Evolutionary conservation across 1,140 invertebrate species (phyloP), one percentile per base, ranked within the genome.

Genomic region (Drosophila tristis): DNA sequence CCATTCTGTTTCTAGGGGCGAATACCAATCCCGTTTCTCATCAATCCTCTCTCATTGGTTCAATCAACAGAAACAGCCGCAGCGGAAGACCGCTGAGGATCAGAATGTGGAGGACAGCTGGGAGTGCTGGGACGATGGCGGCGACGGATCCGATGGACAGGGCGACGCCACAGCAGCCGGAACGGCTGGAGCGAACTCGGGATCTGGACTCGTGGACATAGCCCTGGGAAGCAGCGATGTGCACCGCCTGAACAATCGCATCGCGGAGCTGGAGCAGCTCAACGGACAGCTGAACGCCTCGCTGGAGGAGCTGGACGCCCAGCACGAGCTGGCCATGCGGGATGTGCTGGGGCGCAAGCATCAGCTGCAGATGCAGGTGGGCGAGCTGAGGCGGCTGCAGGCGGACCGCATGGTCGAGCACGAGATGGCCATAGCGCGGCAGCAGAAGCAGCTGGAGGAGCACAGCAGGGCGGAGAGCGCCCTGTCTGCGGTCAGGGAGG

Each of bases 271-370:
- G 78, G 92, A 70, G 77, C 89, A 91, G 72, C 90, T 89, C 55
- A 93, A 79, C 77, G 92, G 71, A 0, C 68, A 89, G 54, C 87
- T 96, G 31, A 92, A 93, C 5, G 77, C 68, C 5, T 95, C 93
- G 66, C 92, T 96, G 29, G 95, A 96, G 65, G 95, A 96, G 85
- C 91, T 97, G 71, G 96, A 97, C 82, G 93, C 87, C 45, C 95
- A 96, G 87, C 95, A 97, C 82, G 93, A 95, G 68, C 90, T 93
- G 68, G 95, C 95, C 0, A 95, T 96, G 91, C 94, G 95, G 54
- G 93, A 94, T 81, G 75, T 96, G 13, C 80, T 96, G 15, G 82
- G 92, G 0, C 78, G 95, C n/a, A 95, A 95, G 90, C 93, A 93
- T 15, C 94, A 95, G 60, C 78, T 95, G n/a, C 93, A 94, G 53